Evolutionary conservation across 2,797 vertebrate genomes (phyloP), one percentile per base, ranked within the genome.

Genomic region (Betta splendens): DNA sequence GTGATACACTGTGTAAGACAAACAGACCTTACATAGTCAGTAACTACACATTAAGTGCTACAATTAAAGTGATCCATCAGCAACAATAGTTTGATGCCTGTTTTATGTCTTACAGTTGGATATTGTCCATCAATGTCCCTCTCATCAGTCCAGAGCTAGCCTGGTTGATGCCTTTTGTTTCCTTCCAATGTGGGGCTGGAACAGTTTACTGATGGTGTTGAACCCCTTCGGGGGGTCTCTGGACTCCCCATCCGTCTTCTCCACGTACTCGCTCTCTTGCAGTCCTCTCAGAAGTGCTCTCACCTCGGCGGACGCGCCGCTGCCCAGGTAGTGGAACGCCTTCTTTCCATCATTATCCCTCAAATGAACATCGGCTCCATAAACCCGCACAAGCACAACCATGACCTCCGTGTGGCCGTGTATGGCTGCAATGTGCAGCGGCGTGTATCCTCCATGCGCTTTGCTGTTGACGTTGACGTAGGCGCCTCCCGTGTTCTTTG

Each of bases 291-390:
- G 73, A 12, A 97, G 76, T 17, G 72, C 89, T 55, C 90, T 88
- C 32, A 95, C 62, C 0, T 93, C 87, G 0, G 72, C 65, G 0
- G 95, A 89, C 1, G 85, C 74, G 2, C 90, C 89, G 9, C 85
- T 63, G 32, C 52, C 84, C 36, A 98, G 67, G 81, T 98, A 98
- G 51, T 95, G 93, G 46, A 93, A 86, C 0, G 97, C 91, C 64
- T 95, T 96, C 69, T 92, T 95, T 12, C 97, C 97, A 2, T 93
- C 92, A 64, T 98, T 92, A 71, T 98, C 97, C 3, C 97, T 90
- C 31, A 94, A 68, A 13, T 92, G 84, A 0, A 89, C 88, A 31
- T 84, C 92, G 42, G 96, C 97, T 0, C 91, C 88, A 13, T 94
- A 94, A 8, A 83, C 75, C 36, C 72, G 85, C 62, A 96, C 94